Evolutionary conservation across 2,797 vertebrate species (phyloP).

Genomic region (Sebastes oblongus): DNA sequence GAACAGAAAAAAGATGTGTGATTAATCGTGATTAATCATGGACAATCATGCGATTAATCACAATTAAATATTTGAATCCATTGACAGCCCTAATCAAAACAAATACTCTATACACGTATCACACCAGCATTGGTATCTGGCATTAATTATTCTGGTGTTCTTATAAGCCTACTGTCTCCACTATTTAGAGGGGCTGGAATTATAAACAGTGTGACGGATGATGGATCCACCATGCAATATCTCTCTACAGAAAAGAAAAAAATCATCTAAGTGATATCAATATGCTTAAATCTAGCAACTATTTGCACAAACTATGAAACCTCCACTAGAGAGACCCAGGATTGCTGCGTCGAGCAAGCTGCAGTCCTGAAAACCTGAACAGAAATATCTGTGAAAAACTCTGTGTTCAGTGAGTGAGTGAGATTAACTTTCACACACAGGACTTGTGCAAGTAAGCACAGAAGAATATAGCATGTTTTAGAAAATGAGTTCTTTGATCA

Average conservation of each 20-base stretch:
- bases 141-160: too few species aligned
- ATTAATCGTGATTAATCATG: too few species aligned
- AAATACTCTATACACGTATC: too few species aligned
- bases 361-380: neutral
- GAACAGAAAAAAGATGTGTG: too few species aligned
- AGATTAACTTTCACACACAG: constrained; percentile 34
- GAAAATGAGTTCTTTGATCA: constrained; percentile 61
- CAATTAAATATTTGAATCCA: too few species aligned
- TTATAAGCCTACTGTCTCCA: too few species aligned
- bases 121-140: too few species aligned
- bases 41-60: too few species aligned
- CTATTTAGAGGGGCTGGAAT: too few species aligned
- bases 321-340: constrained; percentile 7
- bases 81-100: neutral
- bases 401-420: neutral
- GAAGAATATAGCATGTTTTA: constrained; percentile 40
- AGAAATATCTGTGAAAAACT: constrained; percentile 15
- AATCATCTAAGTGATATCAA: neutral
- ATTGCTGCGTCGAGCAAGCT: constrained; percentile 13
- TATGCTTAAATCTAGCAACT: constrained; percentile 1
- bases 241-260: too few species aligned
- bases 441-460: constrained; percentile 29
- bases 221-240: too few species aligned
- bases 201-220: too few species aligned
- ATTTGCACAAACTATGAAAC: constrained; percentile 14